These are phyloP conservation scores for Steinernema carpocapsae DNA, from an alignment of 2,888 invertebrate genomes.

Conservation along the genomic window DNA sequence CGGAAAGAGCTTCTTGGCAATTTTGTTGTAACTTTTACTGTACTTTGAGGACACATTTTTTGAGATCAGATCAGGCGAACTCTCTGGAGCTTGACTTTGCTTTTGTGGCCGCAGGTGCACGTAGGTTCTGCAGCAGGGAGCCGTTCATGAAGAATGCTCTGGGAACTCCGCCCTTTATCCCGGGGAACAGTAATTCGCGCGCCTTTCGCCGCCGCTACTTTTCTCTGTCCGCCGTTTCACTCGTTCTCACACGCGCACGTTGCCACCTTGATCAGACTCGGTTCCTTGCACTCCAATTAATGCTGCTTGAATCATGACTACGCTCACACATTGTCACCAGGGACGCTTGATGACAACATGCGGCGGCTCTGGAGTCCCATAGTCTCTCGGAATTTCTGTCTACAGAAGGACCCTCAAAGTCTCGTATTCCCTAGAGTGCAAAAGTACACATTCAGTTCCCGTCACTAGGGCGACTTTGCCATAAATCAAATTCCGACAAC, in stretches of 20 bases:
- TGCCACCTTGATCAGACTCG: conserved; percentile 29
- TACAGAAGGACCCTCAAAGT: not conserved
- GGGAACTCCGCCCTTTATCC: conserved; percentile 24
- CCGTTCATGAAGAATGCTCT: not conserved
- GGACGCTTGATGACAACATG: conserved; percentile 2
- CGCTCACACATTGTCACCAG: conserved; percentile 26
- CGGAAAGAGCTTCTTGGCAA: not conserved
- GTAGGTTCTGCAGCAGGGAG: not conserved
- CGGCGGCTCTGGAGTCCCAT: not conserved
- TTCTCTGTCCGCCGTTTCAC: conserved; percentile 10
- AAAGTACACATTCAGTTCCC: conserved; percentile 30
- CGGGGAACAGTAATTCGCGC: conserved; percentile 28
- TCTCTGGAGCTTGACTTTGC: no score
- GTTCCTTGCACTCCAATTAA: conserved; percentile 31
- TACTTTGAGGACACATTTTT: not conserved
- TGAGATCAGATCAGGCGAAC: not conserved
- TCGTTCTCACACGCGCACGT: conserved; percentile 23
- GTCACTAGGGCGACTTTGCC: conserved; percentile 10
- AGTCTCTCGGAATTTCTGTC: not conserved
- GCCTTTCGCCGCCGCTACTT: conserved; percentile 22
- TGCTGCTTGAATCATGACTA: conserved; percentile 1
- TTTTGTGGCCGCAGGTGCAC: no score
- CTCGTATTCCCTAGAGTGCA: conserved; percentile 1
- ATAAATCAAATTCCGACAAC: conserved; percentile 34
- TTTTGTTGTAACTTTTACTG: not conserved